Evolutionary conservation across 2,113 vertebrate genomes (phyloP).

Genomic region (Amphilophus citrinellus): DNA sequence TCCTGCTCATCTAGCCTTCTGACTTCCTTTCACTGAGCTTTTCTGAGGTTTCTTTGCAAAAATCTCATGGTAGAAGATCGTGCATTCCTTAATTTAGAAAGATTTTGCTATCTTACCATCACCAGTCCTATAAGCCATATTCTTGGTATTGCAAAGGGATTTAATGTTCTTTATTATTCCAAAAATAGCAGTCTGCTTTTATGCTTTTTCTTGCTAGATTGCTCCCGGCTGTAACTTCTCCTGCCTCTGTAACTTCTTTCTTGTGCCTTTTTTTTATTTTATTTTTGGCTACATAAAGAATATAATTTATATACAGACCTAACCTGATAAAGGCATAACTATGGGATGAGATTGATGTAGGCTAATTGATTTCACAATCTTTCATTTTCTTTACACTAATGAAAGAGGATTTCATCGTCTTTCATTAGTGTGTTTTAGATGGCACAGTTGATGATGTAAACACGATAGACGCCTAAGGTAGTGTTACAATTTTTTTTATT

Average conservation of each 20-base stretch:
- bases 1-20: neutral
- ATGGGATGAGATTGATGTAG: neutral
- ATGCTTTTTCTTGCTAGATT: neutral
- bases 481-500: conserved; percentile 17
- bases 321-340: conserved; percentile 19
- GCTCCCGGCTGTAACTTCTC: conserved; percentile 38
- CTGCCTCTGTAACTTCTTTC: neutral
- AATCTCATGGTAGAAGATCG: neutral
- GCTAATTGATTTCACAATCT: conserved; percentile 36
- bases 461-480: conserved; percentile 56
- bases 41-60: neutral
- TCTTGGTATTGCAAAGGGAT: conserved; percentile 34
- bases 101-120: conserved; percentile 28
- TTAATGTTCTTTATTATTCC: conserved; percentile 45
- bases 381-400: conserved; percentile 37
- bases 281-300: neutral
- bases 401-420: conserved; percentile 65
- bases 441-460: conserved; percentile 71
- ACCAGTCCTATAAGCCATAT: conserved; percentile 29
- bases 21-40: neutral
- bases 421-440: conserved; percentile 59
- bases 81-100: conserved; percentile 29
- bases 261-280: neutral
- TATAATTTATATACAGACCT: conserved; percentile 38
- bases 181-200: conserved; percentile 24